A percentile compares a stretch with the other conserved stretches of the same genome.
These are phyloP conservation scores for Muntiacus muntjak DNA, from an alignment of 2,113 vertebrate genomes.

Conservation along the genomic window DNA sequence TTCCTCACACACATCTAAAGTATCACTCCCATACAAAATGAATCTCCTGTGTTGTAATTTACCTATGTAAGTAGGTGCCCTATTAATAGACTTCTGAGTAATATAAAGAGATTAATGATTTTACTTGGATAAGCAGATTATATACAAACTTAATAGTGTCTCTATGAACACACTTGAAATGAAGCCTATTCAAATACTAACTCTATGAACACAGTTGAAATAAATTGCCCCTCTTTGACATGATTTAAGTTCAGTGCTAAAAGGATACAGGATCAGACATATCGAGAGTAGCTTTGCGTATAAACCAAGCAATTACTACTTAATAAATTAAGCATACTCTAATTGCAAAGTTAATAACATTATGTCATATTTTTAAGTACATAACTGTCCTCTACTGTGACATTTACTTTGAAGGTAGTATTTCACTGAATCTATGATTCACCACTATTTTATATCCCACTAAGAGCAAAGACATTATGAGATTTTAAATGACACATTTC, in stretches of 20 bases:
- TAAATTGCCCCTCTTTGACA: not conserved
- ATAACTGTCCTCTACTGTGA: not conserved
- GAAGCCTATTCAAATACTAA: not conserved
- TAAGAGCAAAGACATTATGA: not conserved
- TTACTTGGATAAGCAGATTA: not conserved
- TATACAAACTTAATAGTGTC: not conserved
- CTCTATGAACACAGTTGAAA: not conserved
- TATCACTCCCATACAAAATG: not conserved
- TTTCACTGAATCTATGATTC: constrained; percentile 10
- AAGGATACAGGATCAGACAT: not conserved
- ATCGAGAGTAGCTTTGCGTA: not conserved
- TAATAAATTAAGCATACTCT: not conserved
- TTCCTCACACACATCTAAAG: not conserved
- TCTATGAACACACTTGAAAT: not conserved
- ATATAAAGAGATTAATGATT: not conserved
- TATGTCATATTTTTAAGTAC: not conserved
- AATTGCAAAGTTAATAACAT: not conserved
- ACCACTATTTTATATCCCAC: not conserved
- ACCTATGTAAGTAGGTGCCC: not conserved
- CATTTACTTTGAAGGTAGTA: not conserved
- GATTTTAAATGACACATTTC: not conserved
- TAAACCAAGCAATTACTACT: not conserved
- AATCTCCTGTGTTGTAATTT: not conserved
- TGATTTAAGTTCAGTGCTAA: not conserved
- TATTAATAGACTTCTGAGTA: not conserved